phyloP scores from a whole-genome alignment of 2,888 invertebrate genomes.

The Xanthostigma xanthostigma region DNA sequence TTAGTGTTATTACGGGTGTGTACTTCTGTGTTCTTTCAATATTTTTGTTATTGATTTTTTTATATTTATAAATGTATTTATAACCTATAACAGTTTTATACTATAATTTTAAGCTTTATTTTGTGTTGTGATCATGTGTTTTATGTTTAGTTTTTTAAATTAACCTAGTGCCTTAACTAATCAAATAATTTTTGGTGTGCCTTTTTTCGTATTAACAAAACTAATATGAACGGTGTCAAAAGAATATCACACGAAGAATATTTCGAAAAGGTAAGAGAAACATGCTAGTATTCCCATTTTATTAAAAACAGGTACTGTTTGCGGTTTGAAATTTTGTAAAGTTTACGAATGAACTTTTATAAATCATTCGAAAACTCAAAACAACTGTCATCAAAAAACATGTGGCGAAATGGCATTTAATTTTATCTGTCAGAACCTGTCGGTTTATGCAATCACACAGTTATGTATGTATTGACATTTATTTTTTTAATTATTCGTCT shows the following conservation, averaged over 20 bases:
- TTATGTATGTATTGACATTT: too few relatives aligned
- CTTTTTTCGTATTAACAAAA: neutral
- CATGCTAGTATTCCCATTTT: neutral
- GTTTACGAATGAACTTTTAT: too few relatives aligned
- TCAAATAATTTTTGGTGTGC: neutral
- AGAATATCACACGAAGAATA: slow-evolving; percentile 3
- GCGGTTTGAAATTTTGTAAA: too few relatives aligned
- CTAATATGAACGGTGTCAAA: slow-evolving; percentile 2
- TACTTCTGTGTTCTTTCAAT: neutral
- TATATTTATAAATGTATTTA: neutral
- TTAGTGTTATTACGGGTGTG: neutral
- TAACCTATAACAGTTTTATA: slow-evolving; percentile 2
- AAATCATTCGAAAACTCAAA: too few relatives aligned
- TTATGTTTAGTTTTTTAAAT: slow-evolving; percentile 1
- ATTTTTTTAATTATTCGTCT: too few relatives aligned
- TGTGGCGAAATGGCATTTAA: too few relatives aligned
- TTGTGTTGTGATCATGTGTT: slow-evolving; percentile 2
- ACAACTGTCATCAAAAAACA: too few relatives aligned
- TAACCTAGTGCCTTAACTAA: slow-evolving; percentile 3
- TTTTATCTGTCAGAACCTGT: too few relatives aligned
- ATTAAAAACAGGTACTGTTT: neutral
- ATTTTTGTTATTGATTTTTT: slow-evolving; percentile 5
- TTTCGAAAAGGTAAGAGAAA: slow-evolving; percentile 6
- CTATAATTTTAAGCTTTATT: neutral
- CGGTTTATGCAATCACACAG: too few relatives aligned